phyloP scores from a whole-genome alignment of 2,888 invertebrate species.

The Leucoma salicis region DNA sequence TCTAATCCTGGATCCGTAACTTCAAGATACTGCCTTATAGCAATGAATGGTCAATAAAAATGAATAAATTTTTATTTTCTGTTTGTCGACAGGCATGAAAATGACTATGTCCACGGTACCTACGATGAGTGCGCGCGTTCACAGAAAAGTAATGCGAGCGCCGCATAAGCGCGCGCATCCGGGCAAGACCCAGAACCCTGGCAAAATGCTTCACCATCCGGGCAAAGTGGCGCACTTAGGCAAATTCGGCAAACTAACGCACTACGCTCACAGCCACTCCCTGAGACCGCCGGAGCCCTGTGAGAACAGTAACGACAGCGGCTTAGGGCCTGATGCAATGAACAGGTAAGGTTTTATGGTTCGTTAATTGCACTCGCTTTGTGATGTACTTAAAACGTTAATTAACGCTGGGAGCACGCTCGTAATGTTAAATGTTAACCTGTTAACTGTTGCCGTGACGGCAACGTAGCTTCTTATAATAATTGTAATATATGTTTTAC shows the following conservation, averaged over 20 bases:
- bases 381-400: conserved; percentile 10
- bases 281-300: conserved; percentile 83
- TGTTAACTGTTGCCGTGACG: not conserved
- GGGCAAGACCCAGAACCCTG: conserved; percentile 68
- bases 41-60: conserved; percentile 18
- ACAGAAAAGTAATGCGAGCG: conserved; percentile 85
- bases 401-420: not conserved
- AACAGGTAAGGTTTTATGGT: conserved; percentile 58
- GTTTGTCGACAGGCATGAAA: conserved; percentile 84
- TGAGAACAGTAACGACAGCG: conserved; percentile 95
- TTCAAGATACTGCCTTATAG: not conserved
- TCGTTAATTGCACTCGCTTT: conserved; percentile 21
- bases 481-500: not conserved
- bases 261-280: conserved; percentile 73
- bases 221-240: conserved; percentile 56
- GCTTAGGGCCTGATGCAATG: conserved; percentile 89
- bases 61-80: conserved; percentile 43
- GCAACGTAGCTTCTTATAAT: too few species aligned
- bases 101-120: conserved; percentile 88
- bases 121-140: conserved; percentile 85
- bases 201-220: conserved; percentile 54
- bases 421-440: conserved; percentile 2
- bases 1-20: not conserved
- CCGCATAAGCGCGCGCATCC: conserved; percentile 82
- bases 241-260: conserved; percentile 66